Evolutionary conservation across 2,797 vertebrate species (phyloP), one percentile per base, ranked within the genome.

Genomic region (Hippopotamyrus pictus): DNA sequence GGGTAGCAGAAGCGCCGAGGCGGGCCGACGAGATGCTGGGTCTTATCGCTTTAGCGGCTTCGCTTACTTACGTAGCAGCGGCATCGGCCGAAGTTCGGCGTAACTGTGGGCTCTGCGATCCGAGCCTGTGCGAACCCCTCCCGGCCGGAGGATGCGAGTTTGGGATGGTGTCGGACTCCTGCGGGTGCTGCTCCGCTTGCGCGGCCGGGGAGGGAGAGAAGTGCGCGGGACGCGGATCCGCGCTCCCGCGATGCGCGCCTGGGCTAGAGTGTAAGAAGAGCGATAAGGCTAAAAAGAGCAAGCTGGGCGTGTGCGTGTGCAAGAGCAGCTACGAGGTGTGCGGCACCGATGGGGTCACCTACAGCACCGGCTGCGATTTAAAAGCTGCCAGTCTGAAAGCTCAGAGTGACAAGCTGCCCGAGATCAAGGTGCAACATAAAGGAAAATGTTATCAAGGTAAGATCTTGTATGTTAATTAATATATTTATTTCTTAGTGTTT

Each of bases 381-480:
- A 97, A 94, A 90, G 96, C 93, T 1, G 97, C 97, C 90, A 97
- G 95, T 91, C 90, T 94, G 92, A 87, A 90, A 3, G 96, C 96
- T 0, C 92, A 95, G 94, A 91, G 88, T 14, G 93, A 93, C 88
- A 94, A 93, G 0, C 94, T 95, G 65, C 88, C 94, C 1, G 91
- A 94, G 90, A 88, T 98, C 92, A 93, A 44, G 76, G 93, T 97
- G 91, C 95, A 94, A 92, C 97, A 95, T 95, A 98, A 98, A 92
- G 98, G 98, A 85, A 96, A 96, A 93, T 98, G 98, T 93, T 94
- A 96, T 11, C 92, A 96, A 96, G 97, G 97, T 98, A 95, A 95
- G 94, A 37, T 22, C 46, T 25, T n/a, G 17, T 83, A 48, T 44
- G 37, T 14, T 51, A 84, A 12, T 3, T 51, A n/a, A 51, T 84